Conservation (phyloP, 2,888 invertebrate species). For the Sminthurinus aureus region DNA sequence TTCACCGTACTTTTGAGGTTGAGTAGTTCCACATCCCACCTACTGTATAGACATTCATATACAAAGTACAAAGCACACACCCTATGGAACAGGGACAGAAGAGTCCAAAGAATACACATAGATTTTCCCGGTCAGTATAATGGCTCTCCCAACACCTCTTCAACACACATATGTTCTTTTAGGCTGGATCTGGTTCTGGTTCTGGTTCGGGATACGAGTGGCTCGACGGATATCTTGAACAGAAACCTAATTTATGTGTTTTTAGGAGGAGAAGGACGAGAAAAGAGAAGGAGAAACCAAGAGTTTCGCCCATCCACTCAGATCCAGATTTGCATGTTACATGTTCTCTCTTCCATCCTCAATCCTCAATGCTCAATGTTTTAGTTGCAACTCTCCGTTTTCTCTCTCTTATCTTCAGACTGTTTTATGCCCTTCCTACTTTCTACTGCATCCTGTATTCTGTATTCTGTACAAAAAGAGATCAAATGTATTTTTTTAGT, state of each 20-base stretch:
- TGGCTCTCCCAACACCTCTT: conserved; percentile 59
- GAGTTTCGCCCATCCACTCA: conserved; percentile 7
- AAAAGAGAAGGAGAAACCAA: not conserved
- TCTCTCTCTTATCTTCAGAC: not conserved
- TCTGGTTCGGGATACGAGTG: not conserved
- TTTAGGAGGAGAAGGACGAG: conserved; percentile 23
- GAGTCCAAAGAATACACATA: conserved; percentile 38
- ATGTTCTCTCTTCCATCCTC: conserved; percentile 16
- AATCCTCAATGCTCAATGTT: not conserved
- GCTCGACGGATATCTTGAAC: conserved; percentile 24
- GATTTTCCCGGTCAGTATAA: conserved; percentile 56
- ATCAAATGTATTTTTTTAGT: not conserved
- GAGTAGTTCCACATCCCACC: not conserved
- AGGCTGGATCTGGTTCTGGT: no score
- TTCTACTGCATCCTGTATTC: no score
- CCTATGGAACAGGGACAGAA: not conserved
- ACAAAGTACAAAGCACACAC: no score
- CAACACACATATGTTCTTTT: conserved; percentile 4
- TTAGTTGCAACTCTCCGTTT: not conserved
- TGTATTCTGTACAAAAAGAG: no score
- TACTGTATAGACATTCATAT: no score
- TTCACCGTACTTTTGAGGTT: conserved; percentile 16
- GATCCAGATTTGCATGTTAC: conserved; percentile 34
- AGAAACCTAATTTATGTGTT: conserved; percentile 36
- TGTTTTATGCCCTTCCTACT: no score